Percentiles rank a stretch among this genome's conserved stretches.
phyloP scores from a whole-genome alignment of 2,113 vertebrate species.

The Engystomops pustulosus region DNA sequence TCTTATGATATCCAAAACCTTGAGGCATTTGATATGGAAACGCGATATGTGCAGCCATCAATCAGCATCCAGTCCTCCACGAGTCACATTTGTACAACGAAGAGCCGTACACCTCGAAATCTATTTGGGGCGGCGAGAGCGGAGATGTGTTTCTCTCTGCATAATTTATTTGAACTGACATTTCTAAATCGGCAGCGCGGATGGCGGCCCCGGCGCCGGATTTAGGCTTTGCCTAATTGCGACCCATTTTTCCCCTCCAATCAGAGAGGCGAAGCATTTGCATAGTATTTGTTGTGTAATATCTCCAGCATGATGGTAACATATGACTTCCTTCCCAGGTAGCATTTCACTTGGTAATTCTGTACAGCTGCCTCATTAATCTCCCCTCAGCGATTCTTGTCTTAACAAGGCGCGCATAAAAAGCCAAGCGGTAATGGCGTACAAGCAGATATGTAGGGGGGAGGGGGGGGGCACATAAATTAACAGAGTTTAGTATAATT shows the following conservation, averaged over 20 bases:
- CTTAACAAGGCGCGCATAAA: conserved; percentile 44
- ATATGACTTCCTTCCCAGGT: conserved; percentile 28
- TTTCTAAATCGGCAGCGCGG: background rate
- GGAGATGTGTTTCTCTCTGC: conserved; percentile 4
- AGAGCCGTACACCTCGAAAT: background rate
- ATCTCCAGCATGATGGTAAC: conserved; percentile 32
- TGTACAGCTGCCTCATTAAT: conserved; percentile 52
- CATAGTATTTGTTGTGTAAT: conserved; percentile 23
- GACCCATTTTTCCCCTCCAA: conserved; percentile 29
- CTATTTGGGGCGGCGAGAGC: background rate
- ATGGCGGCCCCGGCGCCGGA: conserved; percentile 12
- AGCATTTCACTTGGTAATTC: conserved; percentile 43
- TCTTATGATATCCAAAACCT: background rate
- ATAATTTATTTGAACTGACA: conserved; percentile 33
- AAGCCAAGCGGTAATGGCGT: background rate
- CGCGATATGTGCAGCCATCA: background rate
- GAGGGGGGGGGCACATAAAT: conserved; percentile 29
- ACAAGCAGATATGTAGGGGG: background rate
- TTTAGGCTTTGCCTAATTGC: conserved; percentile 4
- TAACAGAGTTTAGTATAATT: conserved; percentile 17
- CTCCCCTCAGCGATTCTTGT: conserved; percentile 49
- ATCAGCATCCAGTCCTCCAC: conserved; percentile 10
- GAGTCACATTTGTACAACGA: background rate
- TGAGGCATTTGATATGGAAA: background rate
- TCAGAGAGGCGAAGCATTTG: background rate